phyloP scores from a whole-genome alignment of 2,888 invertebrate genomes.

The Dryocosmus kuriphilus region DNA sequence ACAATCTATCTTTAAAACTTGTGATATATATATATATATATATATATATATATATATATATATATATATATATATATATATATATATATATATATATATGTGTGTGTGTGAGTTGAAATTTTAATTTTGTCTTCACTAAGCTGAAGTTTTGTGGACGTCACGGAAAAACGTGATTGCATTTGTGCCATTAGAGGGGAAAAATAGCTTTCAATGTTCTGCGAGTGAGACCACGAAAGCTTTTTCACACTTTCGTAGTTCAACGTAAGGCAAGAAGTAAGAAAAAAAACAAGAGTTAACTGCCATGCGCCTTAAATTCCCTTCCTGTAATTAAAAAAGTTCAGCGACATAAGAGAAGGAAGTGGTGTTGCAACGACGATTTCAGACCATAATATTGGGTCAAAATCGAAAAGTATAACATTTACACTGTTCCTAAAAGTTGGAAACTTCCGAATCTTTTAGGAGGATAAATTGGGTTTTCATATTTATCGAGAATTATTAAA shows the following conservation, averaged over 20 bases:
- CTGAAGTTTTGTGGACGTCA: background rate
- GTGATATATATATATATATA: too few relatives aligned
- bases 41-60: too few relatives aligned
- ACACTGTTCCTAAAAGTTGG: conserved; percentile 10
- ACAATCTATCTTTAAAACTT: too few relatives aligned
- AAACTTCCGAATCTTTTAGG: background rate
- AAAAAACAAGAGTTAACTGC: conserved; percentile 26
- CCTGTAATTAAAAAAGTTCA: conserved; percentile 57
- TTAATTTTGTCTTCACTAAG: background rate
- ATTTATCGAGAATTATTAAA: background rate
- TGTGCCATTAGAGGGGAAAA: background rate
- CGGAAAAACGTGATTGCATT: conserved; percentile 1
- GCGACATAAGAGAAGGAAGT: conserved; percentile 43
- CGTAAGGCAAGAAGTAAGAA: background rate
- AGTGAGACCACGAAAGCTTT: background rate
- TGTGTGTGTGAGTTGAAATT: too few relatives aligned
- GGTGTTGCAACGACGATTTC: conserved; percentile 30
- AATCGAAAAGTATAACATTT: conserved; percentile 33
- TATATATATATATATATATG: too few relatives aligned
- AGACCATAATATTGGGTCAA: conserved; percentile 31
- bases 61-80: too few relatives aligned
- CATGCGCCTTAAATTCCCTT: conserved; percentile 52
- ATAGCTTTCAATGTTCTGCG: background rate
- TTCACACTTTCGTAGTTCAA: background rate
- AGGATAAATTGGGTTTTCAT: background rate